Percentiles rank a stretch among this genome's conserved stretches.
These are phyloP conservation scores for Lophius americanus DNA, from an alignment of 2,797 vertebrate genomes.

Conservation along the genomic window DNA sequence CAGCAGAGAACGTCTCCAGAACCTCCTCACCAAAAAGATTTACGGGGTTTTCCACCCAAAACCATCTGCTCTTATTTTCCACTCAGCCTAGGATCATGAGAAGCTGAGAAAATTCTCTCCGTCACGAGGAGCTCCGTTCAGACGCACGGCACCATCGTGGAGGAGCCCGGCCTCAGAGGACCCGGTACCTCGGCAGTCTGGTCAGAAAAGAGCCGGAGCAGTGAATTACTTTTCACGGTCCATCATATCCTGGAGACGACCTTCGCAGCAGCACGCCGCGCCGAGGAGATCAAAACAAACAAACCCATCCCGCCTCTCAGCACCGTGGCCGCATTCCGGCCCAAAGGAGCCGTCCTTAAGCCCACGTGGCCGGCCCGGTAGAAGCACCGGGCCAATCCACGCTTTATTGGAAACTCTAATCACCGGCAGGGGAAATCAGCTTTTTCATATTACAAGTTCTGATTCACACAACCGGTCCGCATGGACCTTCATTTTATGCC, in stretches of 20 bases:
- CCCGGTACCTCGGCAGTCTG: conserved; percentile 60
- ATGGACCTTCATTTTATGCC: conserved; percentile 20
- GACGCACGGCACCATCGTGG: conserved; percentile 42
- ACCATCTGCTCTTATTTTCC: conserved; percentile 37
- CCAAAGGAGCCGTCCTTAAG: conserved; percentile 67
- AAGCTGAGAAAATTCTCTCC: conserved; percentile 44
- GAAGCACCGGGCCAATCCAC: conserved; percentile 60
- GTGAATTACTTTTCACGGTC: conserved; percentile 75
- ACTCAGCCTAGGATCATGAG: conserved; percentile 29
- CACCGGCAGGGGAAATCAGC: conserved; percentile 70
- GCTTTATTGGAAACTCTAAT: conserved; percentile 73
- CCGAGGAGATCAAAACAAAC: conserved; percentile 74
- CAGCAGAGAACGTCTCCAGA: conserved; percentile 28
- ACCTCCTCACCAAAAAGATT: conserved; percentile 21
- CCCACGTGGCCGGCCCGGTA: conserved; percentile 61
- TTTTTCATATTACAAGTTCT: conserved; percentile 53
- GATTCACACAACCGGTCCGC: conserved; percentile 1
- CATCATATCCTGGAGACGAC: conserved; percentile 69
- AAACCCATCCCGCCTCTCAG: conserved; percentile 58
- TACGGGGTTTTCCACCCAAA: conserved; percentile 6
- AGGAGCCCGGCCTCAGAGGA: conserved; percentile 26
- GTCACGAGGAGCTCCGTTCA: conserved; percentile 39
- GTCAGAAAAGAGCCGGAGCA: conserved; percentile 62
- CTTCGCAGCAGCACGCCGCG: conserved; percentile 62
- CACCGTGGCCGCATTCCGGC: conserved; percentile 62